Evolutionary conservation across 2,113 vertebrate genomes (phyloP), one percentile per base, ranked within the genome.

Genomic region (Sceloporus undulatus): DNA sequence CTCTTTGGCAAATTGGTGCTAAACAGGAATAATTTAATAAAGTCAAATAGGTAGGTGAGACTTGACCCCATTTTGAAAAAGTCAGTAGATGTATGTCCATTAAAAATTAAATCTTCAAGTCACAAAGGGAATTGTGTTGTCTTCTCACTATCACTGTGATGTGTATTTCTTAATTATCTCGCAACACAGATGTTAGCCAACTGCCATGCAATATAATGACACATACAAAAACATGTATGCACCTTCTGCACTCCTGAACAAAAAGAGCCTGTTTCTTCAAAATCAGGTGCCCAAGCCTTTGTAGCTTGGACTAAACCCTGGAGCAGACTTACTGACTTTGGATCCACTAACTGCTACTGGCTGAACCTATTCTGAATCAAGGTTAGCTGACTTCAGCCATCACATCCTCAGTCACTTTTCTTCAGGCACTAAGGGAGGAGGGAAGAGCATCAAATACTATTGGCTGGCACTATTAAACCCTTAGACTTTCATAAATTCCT

Each of bases 51-150:
- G 91, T 91, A 88, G 93, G 29, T 91, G 92, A 86, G 94, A 91
- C 91, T 92, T 21, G 91, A 94, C 89, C 92, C 90, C 93, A 90
- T 87, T 82, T 93, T 92, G 93, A 94, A 91, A 52, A 92, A 87
- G 85, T 82, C 92, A 92, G 92, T 94, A 96, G 94, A 95, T 93
- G 94, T 90, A 92, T 75, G 85, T 82, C 78, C 9, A 68, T 25
- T 8, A 10, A 91, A 56, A 79, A 89, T 91, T 80, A 93, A 87
- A 92, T 92, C 34, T 34, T 34, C 34, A 34, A 34, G 34, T 34
- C 92, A 79, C 92, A 90, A 91, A 91, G 73, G 80, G 91, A 87
- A 92, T 77, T 73, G 66, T 3, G 82, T 8, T 9, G 23, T 40
- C 75, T 59, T 5, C 66, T n/a, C n/a, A 29, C 21, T 70, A 2